Evolutionary conservation across 2,888 invertebrate species (phyloP).

Genomic region (Drepanosiphum platanoidis): DNA sequence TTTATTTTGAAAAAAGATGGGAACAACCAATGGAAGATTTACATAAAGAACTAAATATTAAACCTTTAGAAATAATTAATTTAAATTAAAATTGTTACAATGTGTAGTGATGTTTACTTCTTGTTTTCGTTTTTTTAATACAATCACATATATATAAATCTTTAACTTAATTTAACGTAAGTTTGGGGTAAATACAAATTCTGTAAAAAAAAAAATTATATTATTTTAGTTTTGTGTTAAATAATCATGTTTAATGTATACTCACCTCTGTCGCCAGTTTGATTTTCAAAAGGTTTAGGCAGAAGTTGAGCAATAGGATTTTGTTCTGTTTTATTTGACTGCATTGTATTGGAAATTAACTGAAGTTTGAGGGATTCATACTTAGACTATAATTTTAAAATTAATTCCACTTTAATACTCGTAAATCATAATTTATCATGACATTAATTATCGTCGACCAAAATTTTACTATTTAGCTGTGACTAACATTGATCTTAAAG

Average conservation of each 20-base stretch:
- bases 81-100: conserved; percentile 25
- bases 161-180: neutral
- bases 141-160: neutral
- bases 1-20: conserved; percentile 95
- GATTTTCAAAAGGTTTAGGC: conserved; percentile 6
- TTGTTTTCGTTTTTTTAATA: conserved; percentile 15
- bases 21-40: conserved; percentile 85
- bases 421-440: neutral
- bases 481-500: neutral
- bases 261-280: conserved; percentile 18
- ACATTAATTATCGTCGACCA: neutral
- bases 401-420: neutral
- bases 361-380: conserved; percentile 33
- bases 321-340: conserved; percentile 21
- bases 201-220: conserved; percentile 25
- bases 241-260: neutral
- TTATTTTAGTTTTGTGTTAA: neutral
- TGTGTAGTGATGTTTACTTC: neutral
- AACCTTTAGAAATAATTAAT: conserved; percentile 68
- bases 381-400: conserved; percentile 16
- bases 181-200: conserved; percentile 33
- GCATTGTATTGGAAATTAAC: conserved; percentile 8
- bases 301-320: neutral
- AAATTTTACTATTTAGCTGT: neutral
- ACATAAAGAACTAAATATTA: conserved; percentile 82